These are phyloP conservation scores for Elanoides forficatus DNA, from an alignment of 2,113 vertebrate species.

Conservation along the genomic window DNA sequence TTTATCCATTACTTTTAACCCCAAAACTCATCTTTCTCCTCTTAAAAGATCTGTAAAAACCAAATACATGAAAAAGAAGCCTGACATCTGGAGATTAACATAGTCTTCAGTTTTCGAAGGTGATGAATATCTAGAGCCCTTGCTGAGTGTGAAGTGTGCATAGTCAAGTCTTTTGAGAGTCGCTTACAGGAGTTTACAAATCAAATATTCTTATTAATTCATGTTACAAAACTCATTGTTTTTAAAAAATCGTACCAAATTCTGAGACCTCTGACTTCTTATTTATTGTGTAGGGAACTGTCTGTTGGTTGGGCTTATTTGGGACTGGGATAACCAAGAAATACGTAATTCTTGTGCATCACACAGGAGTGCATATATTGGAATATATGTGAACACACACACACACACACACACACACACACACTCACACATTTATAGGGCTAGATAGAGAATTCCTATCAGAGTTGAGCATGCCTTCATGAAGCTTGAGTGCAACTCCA, in stretches of 20 bases:
- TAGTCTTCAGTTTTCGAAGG: background rate
- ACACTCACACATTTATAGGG: background rate
- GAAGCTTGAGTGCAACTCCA: background rate
- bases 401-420: too few relatives aligned
- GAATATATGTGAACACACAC: background rate
- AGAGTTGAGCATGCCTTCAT: background rate
- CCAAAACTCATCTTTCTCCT: background rate
- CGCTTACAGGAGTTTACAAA: background rate
- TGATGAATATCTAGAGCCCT: background rate
- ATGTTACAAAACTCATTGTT: background rate
- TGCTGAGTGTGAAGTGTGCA: background rate
- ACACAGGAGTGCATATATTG: background rate
- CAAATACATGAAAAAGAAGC: background rate
- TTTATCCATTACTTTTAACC: background rate
- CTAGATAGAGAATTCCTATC: background rate
- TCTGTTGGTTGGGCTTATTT: background rate
- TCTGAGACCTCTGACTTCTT: background rate
- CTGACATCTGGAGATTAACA: background rate
- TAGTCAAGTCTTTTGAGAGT: background rate
- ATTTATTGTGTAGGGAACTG: background rate
- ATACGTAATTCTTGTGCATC: background rate
- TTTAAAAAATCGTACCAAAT: background rate
- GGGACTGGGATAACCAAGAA: background rate
- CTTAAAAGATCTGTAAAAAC: background rate
- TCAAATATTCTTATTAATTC: background rate